A percentile compares a stretch with the other conserved stretches of the same genome.
phyloP scores from a whole-genome alignment of 2,797 vertebrate genomes.

The Nyctibius grandis region DNA sequence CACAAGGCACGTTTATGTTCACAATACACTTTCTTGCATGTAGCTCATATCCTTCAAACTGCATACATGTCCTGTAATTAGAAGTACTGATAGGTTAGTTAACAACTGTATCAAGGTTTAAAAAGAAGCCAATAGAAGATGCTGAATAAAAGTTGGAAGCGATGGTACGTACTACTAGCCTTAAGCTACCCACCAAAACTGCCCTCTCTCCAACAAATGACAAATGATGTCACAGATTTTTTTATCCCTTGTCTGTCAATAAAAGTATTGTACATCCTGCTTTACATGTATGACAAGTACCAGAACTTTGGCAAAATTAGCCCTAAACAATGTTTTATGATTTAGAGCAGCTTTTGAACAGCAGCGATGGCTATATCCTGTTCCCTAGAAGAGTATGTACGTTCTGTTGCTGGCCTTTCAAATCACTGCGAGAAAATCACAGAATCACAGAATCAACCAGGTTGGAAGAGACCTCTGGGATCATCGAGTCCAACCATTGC shows the following conservation, averaged over 20 bases:
- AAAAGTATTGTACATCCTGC: slow-evolving; percentile 15
- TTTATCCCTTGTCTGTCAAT: neutral
- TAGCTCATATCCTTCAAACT: neutral
- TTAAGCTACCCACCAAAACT: neutral
- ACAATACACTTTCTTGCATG: neutral
- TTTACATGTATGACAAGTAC: neutral
- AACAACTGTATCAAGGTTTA: neutral
- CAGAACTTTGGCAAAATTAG: neutral
- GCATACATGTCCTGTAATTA: neutral
- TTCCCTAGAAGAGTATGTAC: neutral
- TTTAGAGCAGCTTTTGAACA: neutral
- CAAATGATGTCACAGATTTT: neutral
- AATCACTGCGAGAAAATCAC: slow-evolving; percentile 20
- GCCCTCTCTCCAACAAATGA: neutral
- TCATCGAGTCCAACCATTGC: too few relatives aligned
- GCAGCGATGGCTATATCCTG: neutral
- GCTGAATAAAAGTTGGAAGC: neutral
- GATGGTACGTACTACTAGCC: neutral
- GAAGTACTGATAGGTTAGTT: neutral
- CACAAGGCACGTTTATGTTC: neutral
- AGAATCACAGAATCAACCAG: too few relatives aligned
- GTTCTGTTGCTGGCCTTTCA: neutral
- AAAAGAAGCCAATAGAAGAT: neutral
- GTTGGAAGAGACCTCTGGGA: too few relatives aligned
- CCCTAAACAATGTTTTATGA: slow-evolving; percentile 29